phyloP scores from a whole-genome alignment of 2,888 invertebrate species.

The Drosophila seclusa region DNA sequence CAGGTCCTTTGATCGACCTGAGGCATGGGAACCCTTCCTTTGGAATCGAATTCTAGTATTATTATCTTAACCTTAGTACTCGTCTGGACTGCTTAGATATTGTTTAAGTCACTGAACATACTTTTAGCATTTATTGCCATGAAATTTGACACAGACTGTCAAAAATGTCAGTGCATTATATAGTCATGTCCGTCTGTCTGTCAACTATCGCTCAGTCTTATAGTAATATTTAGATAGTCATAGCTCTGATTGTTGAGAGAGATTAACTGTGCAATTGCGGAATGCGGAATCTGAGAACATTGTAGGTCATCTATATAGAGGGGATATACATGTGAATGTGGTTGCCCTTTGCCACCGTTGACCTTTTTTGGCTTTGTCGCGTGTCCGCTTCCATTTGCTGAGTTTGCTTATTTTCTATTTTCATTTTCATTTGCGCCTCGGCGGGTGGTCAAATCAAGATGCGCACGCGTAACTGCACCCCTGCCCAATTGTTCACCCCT shows the following conservation, averaged over 20 bases:
- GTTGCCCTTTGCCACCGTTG: conserved; percentile 2
- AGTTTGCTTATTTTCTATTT: background rate
- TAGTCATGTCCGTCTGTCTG: background rate
- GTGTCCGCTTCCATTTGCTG: background rate
- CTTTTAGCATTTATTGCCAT: background rate
- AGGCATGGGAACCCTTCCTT: background rate
- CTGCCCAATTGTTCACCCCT: background rate
- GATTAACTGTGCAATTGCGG: background rate
- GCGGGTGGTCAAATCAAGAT: conserved; percentile 10
- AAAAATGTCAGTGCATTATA: background rate
- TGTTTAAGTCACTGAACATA: background rate
- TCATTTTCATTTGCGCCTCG: conserved; percentile 6
- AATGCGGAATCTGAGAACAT: background rate
- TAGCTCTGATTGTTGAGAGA: background rate
- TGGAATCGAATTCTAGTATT: background rate
- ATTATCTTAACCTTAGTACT: background rate
- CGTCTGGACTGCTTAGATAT: background rate
- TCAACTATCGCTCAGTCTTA: no score
- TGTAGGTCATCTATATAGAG: background rate
- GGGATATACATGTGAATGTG: background rate
- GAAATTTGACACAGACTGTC: background rate
- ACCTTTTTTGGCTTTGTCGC: conserved; percentile 14
- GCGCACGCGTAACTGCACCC: conserved; percentile 13
- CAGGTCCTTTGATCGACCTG: background rate
- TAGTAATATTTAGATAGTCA: background rate